phyloP scores from a whole-genome alignment of 1,140 invertebrate genomes.

The Pogonognathellus flavescens region DNA sequence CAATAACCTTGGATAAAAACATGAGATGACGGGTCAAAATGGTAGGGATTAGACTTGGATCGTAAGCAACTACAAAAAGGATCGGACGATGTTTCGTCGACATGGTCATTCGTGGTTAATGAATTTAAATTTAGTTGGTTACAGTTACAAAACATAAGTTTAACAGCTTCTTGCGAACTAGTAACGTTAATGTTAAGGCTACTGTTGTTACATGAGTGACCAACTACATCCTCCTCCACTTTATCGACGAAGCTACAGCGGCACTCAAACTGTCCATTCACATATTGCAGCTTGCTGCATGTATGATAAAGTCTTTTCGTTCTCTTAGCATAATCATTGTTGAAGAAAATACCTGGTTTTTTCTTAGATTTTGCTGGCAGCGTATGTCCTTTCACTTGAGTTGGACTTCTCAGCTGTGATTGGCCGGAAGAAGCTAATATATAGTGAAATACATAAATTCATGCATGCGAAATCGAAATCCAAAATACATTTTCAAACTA shows the following conservation, averaged over 20 bases:
- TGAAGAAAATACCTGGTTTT: conserved; percentile 60
- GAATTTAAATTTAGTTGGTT: neutral
- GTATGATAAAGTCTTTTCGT: conserved; percentile 27
- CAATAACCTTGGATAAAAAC: conserved; percentile 26
- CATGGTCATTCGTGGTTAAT: neutral
- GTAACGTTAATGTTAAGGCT: neutral
- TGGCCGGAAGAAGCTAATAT: conserved; percentile 47
- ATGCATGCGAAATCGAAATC: conserved; percentile 29
- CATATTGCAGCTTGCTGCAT: conserved; percentile 34
- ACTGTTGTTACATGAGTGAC: conserved; percentile 2
- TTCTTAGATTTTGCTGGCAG: conserved; percentile 55
- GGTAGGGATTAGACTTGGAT: neutral
- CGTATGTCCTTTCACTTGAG: conserved; percentile 51
- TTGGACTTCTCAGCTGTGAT: conserved; percentile 39
- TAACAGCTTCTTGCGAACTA: too few relatives aligned
- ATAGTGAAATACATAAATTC: conserved; percentile 35
- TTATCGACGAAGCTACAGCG: conserved; percentile 34
- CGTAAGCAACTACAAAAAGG: conserved; percentile 17
- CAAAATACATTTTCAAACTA: neutral
- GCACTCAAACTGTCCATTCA: conserved; percentile 48
- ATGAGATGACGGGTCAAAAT: neutral
- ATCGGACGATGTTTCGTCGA: neutral
- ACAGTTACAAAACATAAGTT: too few relatives aligned
- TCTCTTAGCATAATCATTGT: conserved; percentile 16
- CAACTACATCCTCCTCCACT: conserved; percentile 27